Evolutionary conservation across 2,113 vertebrate species (phyloP), one percentile per base, ranked within the genome.

Genomic region (Gallinago paraguaiae): DNA sequence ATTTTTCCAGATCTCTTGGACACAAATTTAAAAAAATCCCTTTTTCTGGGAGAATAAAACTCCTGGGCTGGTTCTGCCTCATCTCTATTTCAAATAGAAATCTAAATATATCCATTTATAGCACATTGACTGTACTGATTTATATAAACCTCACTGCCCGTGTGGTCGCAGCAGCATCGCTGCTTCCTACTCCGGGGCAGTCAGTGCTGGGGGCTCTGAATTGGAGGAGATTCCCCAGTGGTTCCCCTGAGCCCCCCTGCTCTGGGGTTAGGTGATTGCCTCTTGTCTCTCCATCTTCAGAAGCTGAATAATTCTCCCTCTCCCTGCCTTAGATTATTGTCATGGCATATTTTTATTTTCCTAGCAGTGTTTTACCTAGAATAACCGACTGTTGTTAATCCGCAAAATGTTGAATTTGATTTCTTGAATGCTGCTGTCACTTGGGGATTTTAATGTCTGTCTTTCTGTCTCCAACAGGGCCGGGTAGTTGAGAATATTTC

Each of bases 401-500:
- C 51, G 17, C 56, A 19, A 2, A 61, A 6, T 0, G 9, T 22
- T 8, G 13, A 7, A 6, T 8, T 10, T 3, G 6, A 0, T 63
- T 45, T 6, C 3, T 10, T 5, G 37, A 11, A 3, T 2, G 17
- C 3, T 16, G 9, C 2, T 22, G 3, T 13, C 3, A 2, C 15
- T 19, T 1, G 0, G 10, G 35, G 67, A 2, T 25, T 33, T 60
- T 84, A 17, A 68, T 1, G 7, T 4, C 4, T 35, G 61, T 81
- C 33, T 33, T 41, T 68, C 4, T 95, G 51, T 91, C 24, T 88
- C 69, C 22, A 50, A 41, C 97, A 99, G 99, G 99, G 99, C 43
- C 98, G 99, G 3, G 99, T 99, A 63, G 99, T 99, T 56, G 99
- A 99, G 97, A 99, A 99, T 96, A 99, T 99, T 95, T 99, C 99